phyloP scores from a whole-genome alignment of 2,888 invertebrate genomes.

The Archips xylosteana region DNA sequence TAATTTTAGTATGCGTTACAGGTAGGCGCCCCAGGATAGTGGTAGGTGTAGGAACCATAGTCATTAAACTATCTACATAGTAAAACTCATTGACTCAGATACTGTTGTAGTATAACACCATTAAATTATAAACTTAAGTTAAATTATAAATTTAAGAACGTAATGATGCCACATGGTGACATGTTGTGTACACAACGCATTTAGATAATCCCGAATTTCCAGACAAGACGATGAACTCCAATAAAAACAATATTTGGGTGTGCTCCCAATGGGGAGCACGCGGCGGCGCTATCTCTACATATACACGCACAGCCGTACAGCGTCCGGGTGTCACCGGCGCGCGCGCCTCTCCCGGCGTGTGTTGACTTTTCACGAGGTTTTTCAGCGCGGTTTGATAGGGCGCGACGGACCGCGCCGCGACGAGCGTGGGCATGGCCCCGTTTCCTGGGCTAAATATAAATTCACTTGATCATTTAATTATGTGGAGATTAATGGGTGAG shows the following conservation, averaged over 20 bases:
- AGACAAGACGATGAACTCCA: conserved; percentile 42
- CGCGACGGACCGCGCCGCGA: conserved; percentile 60
- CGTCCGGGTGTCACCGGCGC: conserved; percentile 14
- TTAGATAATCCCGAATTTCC: conserved; percentile 41
- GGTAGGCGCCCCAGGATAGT: too few species aligned
- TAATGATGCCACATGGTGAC: conserved; percentile 39
- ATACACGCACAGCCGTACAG: neutral
- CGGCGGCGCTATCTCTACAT: conserved; percentile 16
- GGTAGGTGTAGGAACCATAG: too few species aligned
- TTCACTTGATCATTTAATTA: conserved; percentile 85
- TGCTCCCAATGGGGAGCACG: conserved; percentile 34
- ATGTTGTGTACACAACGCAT: conserved; percentile 42
- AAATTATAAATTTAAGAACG: conserved; percentile 10
- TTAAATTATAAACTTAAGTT: neutral
- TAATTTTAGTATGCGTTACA: too few species aligned
- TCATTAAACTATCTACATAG: too few species aligned
- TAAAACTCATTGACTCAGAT: neutral
- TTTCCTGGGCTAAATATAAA: conserved; percentile 83
- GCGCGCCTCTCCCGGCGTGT: conserved; percentile 25
- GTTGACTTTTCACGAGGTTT: conserved; percentile 50
- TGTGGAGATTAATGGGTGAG: conserved; percentile 82
- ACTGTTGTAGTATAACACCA: neutral
- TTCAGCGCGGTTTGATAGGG: conserved; percentile 60
- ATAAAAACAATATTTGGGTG: conserved; percentile 41
- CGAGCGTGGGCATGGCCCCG: conserved; percentile 73